Percentiles rank a stretch among this genome's conserved stretches.
Evolutionary conservation across 2,888 invertebrate genomes (phyloP).

Genomic region (Pristionchus mayeri): DNA sequence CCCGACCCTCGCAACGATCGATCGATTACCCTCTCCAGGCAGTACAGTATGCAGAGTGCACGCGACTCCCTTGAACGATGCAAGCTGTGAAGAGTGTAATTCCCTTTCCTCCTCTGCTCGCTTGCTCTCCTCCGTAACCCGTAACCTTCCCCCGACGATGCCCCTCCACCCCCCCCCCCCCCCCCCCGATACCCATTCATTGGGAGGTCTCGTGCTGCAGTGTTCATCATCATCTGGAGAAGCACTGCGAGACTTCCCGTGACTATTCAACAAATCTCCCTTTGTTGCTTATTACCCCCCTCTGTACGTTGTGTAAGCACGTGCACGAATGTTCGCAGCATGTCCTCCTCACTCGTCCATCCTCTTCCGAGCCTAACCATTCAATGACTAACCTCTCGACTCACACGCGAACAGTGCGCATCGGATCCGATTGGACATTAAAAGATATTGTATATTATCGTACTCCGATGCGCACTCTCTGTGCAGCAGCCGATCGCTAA

Average conservation of each 20-base stretch:
- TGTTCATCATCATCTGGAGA: neutral
- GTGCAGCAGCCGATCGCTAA: too few relatives aligned
- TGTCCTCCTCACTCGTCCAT: neutral
- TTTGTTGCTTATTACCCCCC: neutral
- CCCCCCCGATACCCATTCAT: neutral
- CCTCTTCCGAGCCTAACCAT: neutral
- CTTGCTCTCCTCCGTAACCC: neutral
- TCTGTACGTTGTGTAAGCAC: neutral
- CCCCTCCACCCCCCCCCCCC: neutral
- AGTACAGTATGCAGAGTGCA: conserved; percentile 40
- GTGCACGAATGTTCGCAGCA: neutral
- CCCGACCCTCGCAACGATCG: conserved; percentile 16
- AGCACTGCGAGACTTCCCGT: neutral
- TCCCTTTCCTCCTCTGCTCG: neutral
- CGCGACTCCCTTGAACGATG: conserved; percentile 38
- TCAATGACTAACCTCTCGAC: neutral
- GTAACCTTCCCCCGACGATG: too few relatives aligned
- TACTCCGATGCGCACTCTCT: neutral
- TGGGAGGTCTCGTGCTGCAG: neutral
- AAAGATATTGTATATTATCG: neutral
- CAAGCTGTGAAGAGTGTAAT: conserved; percentile 40
- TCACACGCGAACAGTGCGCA: neutral
- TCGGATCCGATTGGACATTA: too few relatives aligned
- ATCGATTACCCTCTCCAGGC: conserved; percentile 23
- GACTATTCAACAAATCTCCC: neutral